Evolutionary conservation across 2,888 invertebrate species (phyloP).

Genomic region (Andrena trimmerana): DNA sequence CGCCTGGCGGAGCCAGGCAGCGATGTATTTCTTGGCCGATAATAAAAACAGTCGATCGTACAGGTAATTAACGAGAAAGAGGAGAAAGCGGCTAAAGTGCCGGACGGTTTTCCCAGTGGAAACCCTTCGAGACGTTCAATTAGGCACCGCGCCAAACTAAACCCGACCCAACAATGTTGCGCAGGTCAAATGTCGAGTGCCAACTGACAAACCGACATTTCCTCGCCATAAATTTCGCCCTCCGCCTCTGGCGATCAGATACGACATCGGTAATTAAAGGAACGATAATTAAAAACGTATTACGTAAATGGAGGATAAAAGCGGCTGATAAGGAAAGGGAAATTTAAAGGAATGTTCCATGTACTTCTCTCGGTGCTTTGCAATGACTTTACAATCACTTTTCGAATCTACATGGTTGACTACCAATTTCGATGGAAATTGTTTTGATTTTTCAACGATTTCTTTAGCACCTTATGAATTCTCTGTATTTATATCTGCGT

Average conservation of each 20-base stretch:
- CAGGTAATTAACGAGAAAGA: constrained; percentile 65
- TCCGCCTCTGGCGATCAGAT: constrained; percentile 26
- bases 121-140: constrained; percentile 71
- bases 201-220: constrained; percentile 65
- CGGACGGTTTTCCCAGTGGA: constrained; percentile 60
- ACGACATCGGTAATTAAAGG: constrained; percentile 39
- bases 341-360: background rate
- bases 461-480: background rate
- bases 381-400: constrained; percentile 22
- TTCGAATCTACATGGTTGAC: background rate
- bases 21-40: constrained; percentile 46
- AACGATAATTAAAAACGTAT: constrained; percentile 38
- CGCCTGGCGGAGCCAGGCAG: background rate
- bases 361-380: background rate
- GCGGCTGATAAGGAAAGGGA: background rate
- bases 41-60: constrained; percentile 64
- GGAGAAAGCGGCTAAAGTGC: constrained; percentile 51
- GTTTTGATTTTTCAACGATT: background rate
- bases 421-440: background rate
- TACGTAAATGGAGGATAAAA: constrained; percentile 32
- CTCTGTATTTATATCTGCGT: too few relatives aligned
- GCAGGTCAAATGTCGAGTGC: constrained; percentile 65
- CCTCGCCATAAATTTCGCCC: constrained; percentile 50
- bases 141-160: constrained; percentile 71
- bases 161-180: constrained; percentile 59